Base-by-base conservation (phyloP, 1,140 invertebrate species). In the Pararge aegeria region DNA sequence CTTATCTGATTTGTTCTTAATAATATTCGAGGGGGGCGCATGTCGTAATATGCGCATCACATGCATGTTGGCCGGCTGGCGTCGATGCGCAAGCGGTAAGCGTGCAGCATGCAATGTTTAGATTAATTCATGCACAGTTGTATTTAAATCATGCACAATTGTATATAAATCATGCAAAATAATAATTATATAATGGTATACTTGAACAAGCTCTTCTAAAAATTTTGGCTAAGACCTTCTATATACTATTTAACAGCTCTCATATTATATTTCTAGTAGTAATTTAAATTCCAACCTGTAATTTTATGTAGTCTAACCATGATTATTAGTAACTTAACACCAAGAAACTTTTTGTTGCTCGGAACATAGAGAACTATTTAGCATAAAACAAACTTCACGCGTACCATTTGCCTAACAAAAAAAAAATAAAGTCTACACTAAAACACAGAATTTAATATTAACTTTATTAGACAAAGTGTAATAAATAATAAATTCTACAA, bases 1-100 rank as follows among this genome's bases (percentile, higher is more conserved):
- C 95, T 97, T 96, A 75, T 95, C 94, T 5, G 95, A 96, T 90
- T 95, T 96, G 74, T 93, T 96, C 93, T 94, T 96, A 84, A 93
- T 93, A 83, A 95, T 84, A 92, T 96, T 93, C 71, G 95, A 96
- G 18, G 95, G 95, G 68, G 95, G 95, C 51, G 95, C 95, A 91
- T 95, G 93, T 81, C 95, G 93, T 60, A 96, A 91, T 71, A 93
- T 92, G 81, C 94, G 92, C 90, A 96, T 93, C 75, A 94, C 92
- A 79, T 94, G 93, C 87, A 95, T 93, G 91, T 96, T 95, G 64
- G 93, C 81, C 78, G 94, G 94, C 94, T 95, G 91, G 69, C 66
- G 55, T 38, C 68, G 62, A 57, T 37, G 60, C 55, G 71, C 61
- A 79, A 75, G 75, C 70, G 68, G 64, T 67, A 73, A 78, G 73